phyloP scores from a whole-genome alignment of 30 jellyfish, hydroid and myxozoan species.

The Turritopsis dohrnii region DNA sequence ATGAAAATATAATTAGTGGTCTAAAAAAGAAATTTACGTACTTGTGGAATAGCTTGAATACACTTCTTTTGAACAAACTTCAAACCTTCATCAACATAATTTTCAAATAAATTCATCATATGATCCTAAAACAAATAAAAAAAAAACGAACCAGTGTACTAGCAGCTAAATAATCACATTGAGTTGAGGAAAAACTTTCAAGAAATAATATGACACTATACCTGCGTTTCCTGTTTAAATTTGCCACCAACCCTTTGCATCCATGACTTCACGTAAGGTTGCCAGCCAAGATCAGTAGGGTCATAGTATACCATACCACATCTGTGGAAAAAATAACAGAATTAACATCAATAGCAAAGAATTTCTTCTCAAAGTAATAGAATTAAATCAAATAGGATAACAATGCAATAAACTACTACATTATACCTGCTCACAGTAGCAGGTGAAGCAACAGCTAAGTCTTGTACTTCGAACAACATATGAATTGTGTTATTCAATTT shows the following conservation, averaged over 20 bases:
- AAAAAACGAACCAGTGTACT: not conserved
- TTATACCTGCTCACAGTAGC: constrained; percentile 93
- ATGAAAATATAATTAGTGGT: too few species aligned
- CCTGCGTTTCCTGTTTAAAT: constrained; percentile 75
- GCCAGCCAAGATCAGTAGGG: constrained; percentile 81
- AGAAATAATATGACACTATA: constrained; percentile 1
- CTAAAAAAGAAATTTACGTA: too few species aligned
- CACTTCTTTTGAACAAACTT: constrained; percentile 53
- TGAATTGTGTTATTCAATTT: constrained; percentile 75
- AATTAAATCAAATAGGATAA: too few species aligned
- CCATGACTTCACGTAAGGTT: constrained; percentile 85
- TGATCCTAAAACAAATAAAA: constrained; percentile 45
- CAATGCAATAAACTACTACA: too few species aligned
- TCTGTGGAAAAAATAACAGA: constrained; percentile 33
- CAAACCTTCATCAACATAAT: constrained; percentile 72
- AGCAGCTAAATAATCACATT: not conserved
- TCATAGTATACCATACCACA: constrained; percentile 96
- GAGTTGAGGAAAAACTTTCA: not conserved
- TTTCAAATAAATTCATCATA: constrained; percentile 61
- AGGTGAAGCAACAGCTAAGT: constrained; percentile 93
- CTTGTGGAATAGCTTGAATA: constrained; percentile 88
- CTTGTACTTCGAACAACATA: constrained; percentile 91
- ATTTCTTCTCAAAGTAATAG: too few species aligned
- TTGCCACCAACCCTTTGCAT: constrained; percentile 68
- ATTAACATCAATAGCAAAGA: too few species aligned